Base-by-base conservation (phyloP, 1,140 invertebrate genomes). In the Musca domestica region DNA sequence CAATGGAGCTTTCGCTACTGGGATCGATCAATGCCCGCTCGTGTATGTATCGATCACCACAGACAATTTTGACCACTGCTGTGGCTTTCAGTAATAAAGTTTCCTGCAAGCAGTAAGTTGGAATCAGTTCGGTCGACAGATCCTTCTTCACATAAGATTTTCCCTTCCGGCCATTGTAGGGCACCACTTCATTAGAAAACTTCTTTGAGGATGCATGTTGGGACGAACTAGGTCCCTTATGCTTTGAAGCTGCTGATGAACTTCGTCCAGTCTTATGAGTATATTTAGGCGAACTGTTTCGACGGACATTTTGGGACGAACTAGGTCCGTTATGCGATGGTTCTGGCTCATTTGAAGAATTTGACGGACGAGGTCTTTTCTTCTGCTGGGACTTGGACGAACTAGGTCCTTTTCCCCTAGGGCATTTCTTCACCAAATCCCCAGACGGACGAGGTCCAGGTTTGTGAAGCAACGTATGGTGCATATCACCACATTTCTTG, bases 281-380 rank as follows among this genome's bases (percentile, higher is more conserved):
- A n/a, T n/a, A n/a, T n/a, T n/a, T n/a, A n/a, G n/a, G n/a, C n/a
- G n/a, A n/a, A n/a, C n/a, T n/a, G n/a, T n/a, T n/a, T n/a, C n/a
- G n/a, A n/a, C n/a, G n/a, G n/a, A n/a, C n/a, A n/a, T n/a, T n/a
- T 56, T 56, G 15, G 25, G 54, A 27, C 54, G 54, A 27, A 56
- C 54, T 27, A 27, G 54, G 23, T 56, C 54, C 54, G 15, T 7
- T 56, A n/a, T n/a, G 2, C 2, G 2, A n/a, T n/a, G n/a, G n/a
- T n/a, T n/a, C n/a, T n/a, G n/a, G n/a, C n/a, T n/a, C n/a, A n/a
- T n/a, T 30, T 56, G 19, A 1, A 22, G 3, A 10, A 3, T 20
- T 54, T 1, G 51, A 54, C 19, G 51, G 6, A 54, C 51, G 2
- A 54, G 51, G 20, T 54, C 51, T 20, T 12, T 23, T 54, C 10